Conservation (phyloP, 2,888 invertebrate species). For the Meandrusa payeni region DNA sequence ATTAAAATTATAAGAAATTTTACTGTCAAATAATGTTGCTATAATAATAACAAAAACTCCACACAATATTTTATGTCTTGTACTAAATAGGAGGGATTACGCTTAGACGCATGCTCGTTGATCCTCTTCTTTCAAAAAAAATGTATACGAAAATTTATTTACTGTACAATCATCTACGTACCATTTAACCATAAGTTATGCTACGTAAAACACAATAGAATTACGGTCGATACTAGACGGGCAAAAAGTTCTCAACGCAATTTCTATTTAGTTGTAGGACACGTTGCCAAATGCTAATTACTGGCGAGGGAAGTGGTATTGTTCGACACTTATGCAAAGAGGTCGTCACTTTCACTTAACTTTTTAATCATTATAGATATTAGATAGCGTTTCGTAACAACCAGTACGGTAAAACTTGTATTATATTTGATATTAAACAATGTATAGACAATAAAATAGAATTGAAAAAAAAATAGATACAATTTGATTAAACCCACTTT, state of each 20-base stretch:
- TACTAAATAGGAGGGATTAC: no score
- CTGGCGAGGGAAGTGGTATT: slow-evolving; percentile 17
- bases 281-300: slow-evolving; percentile 35
- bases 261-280: slow-evolving; percentile 48
- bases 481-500: no score
- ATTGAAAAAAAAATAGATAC: no score
- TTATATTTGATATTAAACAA: no score
- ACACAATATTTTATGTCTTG: no score
- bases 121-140: no score
- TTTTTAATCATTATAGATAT: slow-evolving; percentile 17
- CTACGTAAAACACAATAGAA: slow-evolving; percentile 26
- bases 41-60: no score
- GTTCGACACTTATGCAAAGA: slow-evolving; percentile 14
- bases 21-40: no score
- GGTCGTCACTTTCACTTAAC: slow-evolving; percentile 15
- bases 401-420: background rate
- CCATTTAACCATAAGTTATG: slow-evolving; percentile 26
- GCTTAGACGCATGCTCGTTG: no score
- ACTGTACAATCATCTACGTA: slow-evolving; percentile 45
- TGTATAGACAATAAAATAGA: no score
- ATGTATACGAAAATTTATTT: no score
- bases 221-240: slow-evolving; percentile 22
- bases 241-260: slow-evolving; percentile 27
- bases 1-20: no score
- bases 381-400: slow-evolving; percentile 4